Conservation (phyloP, 2,113 vertebrate genomes). For the Maccullochella peelii region DNA sequence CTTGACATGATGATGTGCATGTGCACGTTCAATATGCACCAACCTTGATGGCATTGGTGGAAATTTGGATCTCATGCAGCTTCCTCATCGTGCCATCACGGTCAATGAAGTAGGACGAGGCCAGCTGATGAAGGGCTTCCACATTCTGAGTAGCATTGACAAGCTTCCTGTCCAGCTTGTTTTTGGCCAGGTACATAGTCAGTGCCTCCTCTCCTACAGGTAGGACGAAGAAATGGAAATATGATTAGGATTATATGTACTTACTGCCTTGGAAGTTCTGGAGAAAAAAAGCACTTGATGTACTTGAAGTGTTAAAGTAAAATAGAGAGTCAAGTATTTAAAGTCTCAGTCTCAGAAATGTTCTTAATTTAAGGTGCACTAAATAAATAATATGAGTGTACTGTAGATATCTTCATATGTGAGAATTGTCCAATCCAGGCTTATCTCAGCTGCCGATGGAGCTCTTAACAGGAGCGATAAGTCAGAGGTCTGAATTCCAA, state of each 20-base stretch:
- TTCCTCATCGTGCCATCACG: slow-evolving; percentile 98
- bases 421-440: slow-evolving; percentile 20
- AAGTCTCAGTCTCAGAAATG: not conserved
- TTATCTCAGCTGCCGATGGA: slow-evolving; percentile 44
- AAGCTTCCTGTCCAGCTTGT: slow-evolving; percentile 94
- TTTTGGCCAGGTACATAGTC: slow-evolving; percentile 99
- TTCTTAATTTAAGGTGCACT: not conserved
- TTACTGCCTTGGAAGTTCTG: not conserved
- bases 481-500: slow-evolving; percentile 46
- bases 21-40: not conserved
- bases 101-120: slow-evolving; percentile 98
- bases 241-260: not conserved
- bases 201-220: slow-evolving; percentile 95
- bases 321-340: not conserved
- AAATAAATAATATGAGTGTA: slow-evolving; percentile 29
- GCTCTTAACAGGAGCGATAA: slow-evolving; percentile 49
- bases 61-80: slow-evolving; percentile 99
- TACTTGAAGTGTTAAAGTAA: not conserved
- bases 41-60: slow-evolving; percentile 98
- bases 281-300: not conserved
- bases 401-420: slow-evolving; percentile 15
- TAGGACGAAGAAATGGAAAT: slow-evolving; percentile 22
- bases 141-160: slow-evolving; percentile 95
- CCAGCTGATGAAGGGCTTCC: slow-evolving; percentile 97
- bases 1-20: not conserved